Evolutionary conservation across 2,797 vertebrate species (phyloP).

Genomic region (Myotis pilosus): DNA sequence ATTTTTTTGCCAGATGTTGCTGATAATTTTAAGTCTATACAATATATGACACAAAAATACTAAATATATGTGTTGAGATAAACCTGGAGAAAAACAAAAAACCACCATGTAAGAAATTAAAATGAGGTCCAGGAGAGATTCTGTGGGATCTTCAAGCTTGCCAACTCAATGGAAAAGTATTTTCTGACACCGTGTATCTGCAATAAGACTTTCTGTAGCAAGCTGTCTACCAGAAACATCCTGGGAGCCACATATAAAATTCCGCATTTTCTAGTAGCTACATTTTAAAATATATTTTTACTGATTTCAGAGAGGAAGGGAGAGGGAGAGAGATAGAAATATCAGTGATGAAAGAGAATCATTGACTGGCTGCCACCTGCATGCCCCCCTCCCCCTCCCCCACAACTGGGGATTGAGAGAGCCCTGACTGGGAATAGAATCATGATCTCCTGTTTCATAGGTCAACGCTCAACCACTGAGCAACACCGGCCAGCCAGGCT

Average conservation of each 20-base stretch:
- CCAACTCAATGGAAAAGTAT: neutral
- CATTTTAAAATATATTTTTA: neutral
- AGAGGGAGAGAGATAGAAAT: no score
- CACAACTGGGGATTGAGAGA: no score
- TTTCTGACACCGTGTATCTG: neutral
- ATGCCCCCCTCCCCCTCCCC: no score
- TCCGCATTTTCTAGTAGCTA: neutral
- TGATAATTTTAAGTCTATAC: neutral
- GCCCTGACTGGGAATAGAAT: no score
- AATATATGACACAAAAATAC: neutral
- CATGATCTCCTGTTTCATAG: no score
- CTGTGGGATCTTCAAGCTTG: neutral
- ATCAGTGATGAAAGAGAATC: no score
- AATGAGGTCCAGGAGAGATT: neutral
- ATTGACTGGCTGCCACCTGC: no score
- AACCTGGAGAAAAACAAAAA: neutral
- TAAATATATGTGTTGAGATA: neutral
- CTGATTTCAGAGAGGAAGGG: no score
- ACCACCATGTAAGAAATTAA: neutral
- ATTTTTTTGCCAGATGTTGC: neutral
- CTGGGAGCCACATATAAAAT: neutral
- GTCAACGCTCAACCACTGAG: no score
- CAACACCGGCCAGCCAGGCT: no score
- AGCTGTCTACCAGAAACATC: neutral
- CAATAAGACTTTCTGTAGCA: neutral